Evolutionary conservation across 2,113 vertebrate genomes (phyloP).

Genomic region (Trogon melanurus): DNA sequence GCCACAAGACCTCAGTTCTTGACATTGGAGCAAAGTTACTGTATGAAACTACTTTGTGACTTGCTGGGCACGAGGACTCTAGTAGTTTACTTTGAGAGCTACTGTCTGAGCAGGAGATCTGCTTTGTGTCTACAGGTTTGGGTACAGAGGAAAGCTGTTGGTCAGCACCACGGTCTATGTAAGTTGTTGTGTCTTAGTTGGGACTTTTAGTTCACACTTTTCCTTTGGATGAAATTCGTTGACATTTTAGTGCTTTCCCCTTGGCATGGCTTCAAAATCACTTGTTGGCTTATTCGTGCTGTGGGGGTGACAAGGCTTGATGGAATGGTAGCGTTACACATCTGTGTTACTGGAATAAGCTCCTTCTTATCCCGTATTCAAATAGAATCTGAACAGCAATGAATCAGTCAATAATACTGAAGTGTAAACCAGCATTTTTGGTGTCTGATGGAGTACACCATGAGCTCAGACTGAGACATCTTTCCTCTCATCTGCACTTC

Average conservation of each 20-base stretch:
- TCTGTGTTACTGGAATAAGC: slow-evolving; percentile 37
- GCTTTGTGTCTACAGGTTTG: background rate
- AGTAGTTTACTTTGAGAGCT: background rate
- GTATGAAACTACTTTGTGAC: background rate
- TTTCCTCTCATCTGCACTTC: background rate
- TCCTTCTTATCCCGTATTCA: background rate
- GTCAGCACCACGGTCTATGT: background rate
- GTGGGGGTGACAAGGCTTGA: background rate
- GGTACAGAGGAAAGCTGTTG: background rate
- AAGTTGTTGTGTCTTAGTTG: background rate
- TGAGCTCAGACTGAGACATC: background rate
- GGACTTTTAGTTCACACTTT: background rate
- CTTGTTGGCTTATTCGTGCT: background rate
- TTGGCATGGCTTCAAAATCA: background rate
- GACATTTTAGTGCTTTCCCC: background rate
- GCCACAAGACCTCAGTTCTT: background rate
- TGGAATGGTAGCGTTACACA: background rate
- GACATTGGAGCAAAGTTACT: background rate
- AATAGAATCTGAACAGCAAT: background rate
- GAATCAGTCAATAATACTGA: background rate
- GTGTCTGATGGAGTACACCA: background rate
- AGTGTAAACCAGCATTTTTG: background rate
- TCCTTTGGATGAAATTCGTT: background rate
- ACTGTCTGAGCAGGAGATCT: background rate
- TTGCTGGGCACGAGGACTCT: background rate